These are phyloP conservation scores for Eutrigla gurnardus DNA, from an alignment of 2,797 vertebrate species.

Conservation along the genomic window DNA sequence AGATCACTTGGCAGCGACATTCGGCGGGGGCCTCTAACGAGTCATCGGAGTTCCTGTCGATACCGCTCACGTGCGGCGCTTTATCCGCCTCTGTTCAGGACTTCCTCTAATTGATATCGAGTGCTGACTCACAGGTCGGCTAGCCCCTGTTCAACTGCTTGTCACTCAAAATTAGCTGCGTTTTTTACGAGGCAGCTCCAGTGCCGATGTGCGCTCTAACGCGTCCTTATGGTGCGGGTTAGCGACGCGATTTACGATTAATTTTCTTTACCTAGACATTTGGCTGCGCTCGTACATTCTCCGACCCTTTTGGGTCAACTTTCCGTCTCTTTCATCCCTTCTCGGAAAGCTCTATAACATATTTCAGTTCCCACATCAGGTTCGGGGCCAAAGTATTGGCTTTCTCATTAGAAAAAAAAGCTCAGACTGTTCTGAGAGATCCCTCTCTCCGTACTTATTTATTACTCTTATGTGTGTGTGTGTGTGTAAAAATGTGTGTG, in stretches of 20 bases:
- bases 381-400: slow-evolving; percentile 58
- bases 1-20: slow-evolving; percentile 41
- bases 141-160: slow-evolving; percentile 40
- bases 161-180: slow-evolving; percentile 65
- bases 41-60: slow-evolving; percentile 59
- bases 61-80: slow-evolving; percentile 41
- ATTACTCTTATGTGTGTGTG: slow-evolving; percentile 54
- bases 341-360: slow-evolving; percentile 63
- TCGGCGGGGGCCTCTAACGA: slow-evolving; percentile 52
- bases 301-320: slow-evolving; percentile 42
- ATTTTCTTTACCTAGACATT: slow-evolving; percentile 60
- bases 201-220: slow-evolving; percentile 23
- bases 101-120: slow-evolving; percentile 73
- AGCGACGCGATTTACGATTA: slow-evolving; percentile 56
- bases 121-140: slow-evolving; percentile 58
- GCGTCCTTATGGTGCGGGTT: slow-evolving; percentile 37
- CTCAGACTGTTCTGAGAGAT: slow-evolving; percentile 42
- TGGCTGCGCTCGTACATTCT: slow-evolving; percentile 43
- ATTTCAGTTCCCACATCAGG: slow-evolving; percentile 37
- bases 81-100: slow-evolving; percentile 58
- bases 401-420: slow-evolving; percentile 68
- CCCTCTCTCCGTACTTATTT: slow-evolving; percentile 51
- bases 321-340: slow-evolving; percentile 55
- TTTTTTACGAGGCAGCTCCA: slow-evolving; percentile 35
- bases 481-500: slow-evolving; percentile 26